phyloP scores from a whole-genome alignment of 1,140 invertebrate genomes.

The Neoseiulus cucumeris region DNA sequence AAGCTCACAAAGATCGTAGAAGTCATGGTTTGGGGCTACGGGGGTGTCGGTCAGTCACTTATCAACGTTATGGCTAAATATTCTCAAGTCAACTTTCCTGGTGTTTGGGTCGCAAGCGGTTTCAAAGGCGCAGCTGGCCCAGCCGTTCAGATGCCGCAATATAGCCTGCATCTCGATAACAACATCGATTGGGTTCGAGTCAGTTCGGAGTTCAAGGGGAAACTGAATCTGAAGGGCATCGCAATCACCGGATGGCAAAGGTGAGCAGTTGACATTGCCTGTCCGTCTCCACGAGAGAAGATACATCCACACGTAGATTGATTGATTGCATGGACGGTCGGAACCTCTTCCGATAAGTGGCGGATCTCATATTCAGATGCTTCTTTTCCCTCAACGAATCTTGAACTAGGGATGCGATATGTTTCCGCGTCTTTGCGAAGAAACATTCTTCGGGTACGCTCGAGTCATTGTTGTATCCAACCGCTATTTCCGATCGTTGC shows the following conservation, averaged over 20 bases:
- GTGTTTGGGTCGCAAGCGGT: conserved; percentile 39
- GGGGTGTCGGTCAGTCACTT: conserved; percentile 15
- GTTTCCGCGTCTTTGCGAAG: too few relatives aligned
- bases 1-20: conserved; percentile 25
- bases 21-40: conserved; percentile 30
- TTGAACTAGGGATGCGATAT: too few relatives aligned
- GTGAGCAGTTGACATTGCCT: conserved; percentile 8
- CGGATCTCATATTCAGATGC: background rate
- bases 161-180: background rate
- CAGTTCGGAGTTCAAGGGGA: conserved; percentile 21
- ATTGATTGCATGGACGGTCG: background rate
- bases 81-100: conserved; percentile 33
- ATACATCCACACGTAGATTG: background rate
- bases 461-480: too few relatives aligned
- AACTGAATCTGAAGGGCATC: conserved; percentile 25
- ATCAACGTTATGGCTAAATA: conserved; percentile 30
- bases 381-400: too few relatives aligned
- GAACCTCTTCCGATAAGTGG: background rate
- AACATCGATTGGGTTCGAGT: conserved; percentile 18
- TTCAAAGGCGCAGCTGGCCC: conserved; percentile 35
- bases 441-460: too few relatives aligned
- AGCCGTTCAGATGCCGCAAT: conserved; percentile 2
- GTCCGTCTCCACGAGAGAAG: too few relatives aligned
- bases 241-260: conserved; percentile 31
- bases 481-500: too few relatives aligned